Base-by-base conservation (phyloP, 2,113 vertebrate genomes). In the Colius striatus region DNA sequence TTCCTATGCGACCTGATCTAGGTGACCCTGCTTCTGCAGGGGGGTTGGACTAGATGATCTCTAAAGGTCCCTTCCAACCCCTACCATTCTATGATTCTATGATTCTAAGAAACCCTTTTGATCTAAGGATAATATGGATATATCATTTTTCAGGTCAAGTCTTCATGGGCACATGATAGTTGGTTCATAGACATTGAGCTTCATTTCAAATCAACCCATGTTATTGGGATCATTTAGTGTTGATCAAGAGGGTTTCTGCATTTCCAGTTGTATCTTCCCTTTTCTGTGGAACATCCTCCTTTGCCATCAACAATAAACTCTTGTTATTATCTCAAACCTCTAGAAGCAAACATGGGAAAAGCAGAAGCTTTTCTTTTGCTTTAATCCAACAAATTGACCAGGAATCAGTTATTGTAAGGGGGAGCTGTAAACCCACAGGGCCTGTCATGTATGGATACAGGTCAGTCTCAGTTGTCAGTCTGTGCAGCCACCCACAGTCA, bases 341-440 rank as follows among this genome's bases (percentile, higher is more conserved):
- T 57, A 20, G 16, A 61, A 88, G 45, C 0, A 1, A 87, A 85
- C 0, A 1, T 41, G 53, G 74, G 47, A 89, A 87, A 78, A 87
- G 17, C n/a, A 84, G n/a, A 60, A 83, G 30, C 67, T 92, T 77
- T 63, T 13, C 20, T 68, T 93, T 89, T 74, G 30, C 50, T 93
- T 91, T 41, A 73, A 83, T 74, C 43, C 66, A 80, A 84, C n/a
- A 38, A 38, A 25, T 34, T 87, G 54, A 34, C 34, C 85, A 36
- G 67, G 36, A 89, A 55, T 68, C 66, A 47, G 3, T 83, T 62
- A 32, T 25, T 86, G 32, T 27, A 72, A 43, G n/a, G 75, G 61
- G 38, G 58, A 92, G 25, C 43, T 85, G 47, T 41, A 71, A 79
- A 22, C 18, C 43, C 51, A 66, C 34, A 27, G 62, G 57, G 47